phyloP scores from a whole-genome alignment of 2,888 invertebrate genomes.

The Nudaria mundana region DNA sequence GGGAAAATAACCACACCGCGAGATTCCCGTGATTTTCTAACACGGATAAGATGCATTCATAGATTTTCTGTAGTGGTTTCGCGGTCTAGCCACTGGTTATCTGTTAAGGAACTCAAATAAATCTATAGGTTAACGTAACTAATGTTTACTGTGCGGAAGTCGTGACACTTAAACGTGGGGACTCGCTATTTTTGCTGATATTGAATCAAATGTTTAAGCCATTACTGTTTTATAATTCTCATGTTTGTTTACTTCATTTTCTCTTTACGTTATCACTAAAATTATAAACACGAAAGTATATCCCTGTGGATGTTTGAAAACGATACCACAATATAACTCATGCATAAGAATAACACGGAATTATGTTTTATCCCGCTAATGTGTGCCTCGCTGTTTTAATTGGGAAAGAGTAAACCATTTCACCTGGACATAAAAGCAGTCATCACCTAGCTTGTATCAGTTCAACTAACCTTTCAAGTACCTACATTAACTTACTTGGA shows the following conservation, averaged over 20 bases:
- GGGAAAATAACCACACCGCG: slow-evolving; percentile 68
- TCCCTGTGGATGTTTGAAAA: not conserved
- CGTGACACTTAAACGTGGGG: slow-evolving; percentile 65
- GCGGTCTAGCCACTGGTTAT: slow-evolving; percentile 73
- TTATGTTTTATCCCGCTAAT: too few species aligned
- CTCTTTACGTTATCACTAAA: not conserved
- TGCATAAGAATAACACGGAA: too few species aligned
- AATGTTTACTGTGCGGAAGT: slow-evolving; percentile 63
- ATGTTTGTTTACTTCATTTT: not conserved
- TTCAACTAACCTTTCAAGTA: not conserved
- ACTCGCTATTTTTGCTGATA: slow-evolving; percentile 50
- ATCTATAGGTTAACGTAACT: slow-evolving; percentile 65
- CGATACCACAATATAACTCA: not conserved
- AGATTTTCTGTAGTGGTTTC: slow-evolving; percentile 74
- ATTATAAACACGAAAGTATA: not conserved
- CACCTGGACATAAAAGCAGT: too few species aligned
- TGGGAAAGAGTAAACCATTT: too few species aligned
- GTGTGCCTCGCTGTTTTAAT: too few species aligned
- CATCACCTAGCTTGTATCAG: not conserved
- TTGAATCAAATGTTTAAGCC: slow-evolving; percentile 42
- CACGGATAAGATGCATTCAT: slow-evolving; percentile 68
- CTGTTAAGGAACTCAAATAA: slow-evolving; percentile 67
- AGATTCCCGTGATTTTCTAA: slow-evolving; percentile 70
- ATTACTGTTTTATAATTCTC: slow-evolving; percentile 11
- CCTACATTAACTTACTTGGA: slow-evolving; percentile 4